Evolutionary conservation across 1,140 invertebrate genomes (phyloP), one percentile per base, ranked within the genome.

Genomic region (Colletes gigas): DNA sequence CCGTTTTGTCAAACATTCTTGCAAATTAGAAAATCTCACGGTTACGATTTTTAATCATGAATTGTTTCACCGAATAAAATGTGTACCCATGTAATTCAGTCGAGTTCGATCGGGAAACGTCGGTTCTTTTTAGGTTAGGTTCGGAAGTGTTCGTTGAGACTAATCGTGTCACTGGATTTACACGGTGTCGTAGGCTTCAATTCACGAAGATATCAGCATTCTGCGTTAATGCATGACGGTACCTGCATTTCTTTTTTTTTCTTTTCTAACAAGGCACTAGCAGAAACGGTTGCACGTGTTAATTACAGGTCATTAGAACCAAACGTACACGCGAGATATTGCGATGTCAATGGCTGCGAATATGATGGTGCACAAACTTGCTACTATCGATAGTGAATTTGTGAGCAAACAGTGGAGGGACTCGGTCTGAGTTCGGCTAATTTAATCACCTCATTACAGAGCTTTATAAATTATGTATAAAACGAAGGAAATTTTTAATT

Each of bases 361-460:
- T 67, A 76, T 30, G 30, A 74, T 80, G 71, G 52, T 73, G 60
- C 50, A 54, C 79, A 52, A 69, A 83, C 63, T 62, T 78, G 62
- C n/a, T 74, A 66, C 21, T 59, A 67, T 62, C 21, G n/a, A 55
- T 79, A 87, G 59, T 59, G 71, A 83, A 82, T 10, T 79, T 73
- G 68, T 85, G 87, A 88, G 87, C 85, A 88, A 87, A 87, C 57
- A 85, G 55, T 85, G 87, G 83, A 88, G 78, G 85, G 83, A 87
- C 78, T 82, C 83, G 78, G 50, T 85, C 63, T 54, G 72, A 85
- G 57, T 68, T 80, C 77, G 82, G 59, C 81, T 69, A 68, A 66
- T 78, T 82, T 81, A 52, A 81, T 87, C 83, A 84, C 65, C 71
- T 85, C 83, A 85, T 87, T 85, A 81, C 70, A 85, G 81, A 87